Base-by-base conservation (phyloP, 2,113 vertebrate genomes). In the Percina caprodes region DNA sequence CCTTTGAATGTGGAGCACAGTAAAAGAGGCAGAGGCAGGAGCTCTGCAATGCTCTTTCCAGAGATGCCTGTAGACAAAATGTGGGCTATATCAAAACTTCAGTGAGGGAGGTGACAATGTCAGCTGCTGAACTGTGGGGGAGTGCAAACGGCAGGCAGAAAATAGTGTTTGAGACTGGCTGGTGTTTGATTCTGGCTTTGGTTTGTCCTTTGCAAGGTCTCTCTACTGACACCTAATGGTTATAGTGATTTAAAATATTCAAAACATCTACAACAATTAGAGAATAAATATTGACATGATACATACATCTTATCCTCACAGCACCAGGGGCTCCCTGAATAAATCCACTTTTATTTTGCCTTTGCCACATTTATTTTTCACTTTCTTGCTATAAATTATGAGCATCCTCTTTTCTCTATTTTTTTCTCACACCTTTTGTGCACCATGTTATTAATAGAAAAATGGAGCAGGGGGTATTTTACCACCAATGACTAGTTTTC, bases 191-290 rank as follows among this genome's bases (percentile, higher is more conserved):
- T 45, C 54, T 19, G 54, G 58, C 39, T 49, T 35, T 21, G 59
- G 26, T 70, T 81, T 74, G 78, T 55, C 30, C 74, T 49, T 65
- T 73, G 42, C n/a, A 69, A 56, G 83, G 75, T 82, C 87, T 90
- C 90, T 90, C 86, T 91, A 89, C 88, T 94, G 91, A 93, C 92
- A 90, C 85, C 92, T 86, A 91, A 85, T 82, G 91, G 91, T 84
- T 69, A n/a, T 24, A 63, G 19, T 46, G 19, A 52, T 60, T 55
- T 80, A 52, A 89, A 84, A 82, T 81, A 90, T 84, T 80, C 7
- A 81, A 55, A 66, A 69, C 33, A 39, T 58, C 52, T 46, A 75
- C 9, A 77, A 69, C 82, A 77, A 79, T 84, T 39, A 68, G 58
- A 70, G 71, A 67, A 69, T 67, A 23, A 49, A 58, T 70, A 16